Conservation (phyloP, 2,888 invertebrate genomes). For the Eristalis tenax region DNA sequence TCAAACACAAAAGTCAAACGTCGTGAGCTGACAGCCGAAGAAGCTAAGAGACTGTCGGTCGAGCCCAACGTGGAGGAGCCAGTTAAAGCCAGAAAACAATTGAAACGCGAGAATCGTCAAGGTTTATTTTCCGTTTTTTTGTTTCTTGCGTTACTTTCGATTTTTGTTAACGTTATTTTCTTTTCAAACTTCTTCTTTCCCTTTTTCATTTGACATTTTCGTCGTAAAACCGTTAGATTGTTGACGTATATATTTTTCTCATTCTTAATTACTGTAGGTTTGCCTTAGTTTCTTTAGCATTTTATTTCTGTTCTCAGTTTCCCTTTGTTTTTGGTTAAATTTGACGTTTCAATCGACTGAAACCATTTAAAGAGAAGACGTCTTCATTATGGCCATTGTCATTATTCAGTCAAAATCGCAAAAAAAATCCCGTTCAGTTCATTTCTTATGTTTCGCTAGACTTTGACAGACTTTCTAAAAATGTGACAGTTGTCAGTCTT, state of each 20-base stretch:
- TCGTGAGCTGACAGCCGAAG: conserved; percentile 85
- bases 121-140: conserved; percentile 80
- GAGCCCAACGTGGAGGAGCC: conserved; percentile 84
- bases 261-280: not conserved
- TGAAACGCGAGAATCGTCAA: conserved; percentile 85
- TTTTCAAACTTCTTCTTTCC: not conserved
- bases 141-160: not conserved
- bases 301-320: not conserved
- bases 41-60: conserved; percentile 84
- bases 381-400: not conserved
- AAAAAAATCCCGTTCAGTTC: not conserved
- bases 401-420: not conserved
- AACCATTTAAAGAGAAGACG: not conserved
- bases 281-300: not conserved
- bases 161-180: not conserved
- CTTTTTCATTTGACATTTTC: not conserved
- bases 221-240: conserved; percentile 85
- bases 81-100: conserved; percentile 83
- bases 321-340: not conserved
- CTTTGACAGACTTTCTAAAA: too few relatives aligned
- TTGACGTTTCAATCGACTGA: not conserved
- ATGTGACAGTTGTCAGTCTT: too few relatives aligned
- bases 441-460: too few relatives aligned
- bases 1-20: conserved; percentile 81
- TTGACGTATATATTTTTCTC: conserved; percentile 84